Evolutionary conservation across 2,113 vertebrate species (phyloP).

Genomic region (Terrapene triunguis): DNA sequence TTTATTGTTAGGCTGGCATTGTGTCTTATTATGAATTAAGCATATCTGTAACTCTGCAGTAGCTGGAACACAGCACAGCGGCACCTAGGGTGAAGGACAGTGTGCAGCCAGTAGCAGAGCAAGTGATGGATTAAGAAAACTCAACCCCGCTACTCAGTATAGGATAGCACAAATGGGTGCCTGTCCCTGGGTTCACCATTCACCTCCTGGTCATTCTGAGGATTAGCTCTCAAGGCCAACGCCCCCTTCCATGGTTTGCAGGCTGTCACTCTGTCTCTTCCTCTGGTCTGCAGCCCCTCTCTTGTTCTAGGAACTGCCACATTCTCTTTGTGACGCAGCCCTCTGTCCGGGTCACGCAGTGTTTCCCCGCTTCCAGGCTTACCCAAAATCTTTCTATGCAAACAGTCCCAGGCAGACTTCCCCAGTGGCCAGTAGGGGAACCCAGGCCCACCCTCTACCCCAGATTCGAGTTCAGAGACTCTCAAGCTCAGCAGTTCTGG

Average conservation of each 20-base stretch:
- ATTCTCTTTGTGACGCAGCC: not conserved
- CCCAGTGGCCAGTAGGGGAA: too few relatives aligned
- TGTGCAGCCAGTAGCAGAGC: not conserved
- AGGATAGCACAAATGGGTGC: not conserved
- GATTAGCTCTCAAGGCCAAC: not conserved
- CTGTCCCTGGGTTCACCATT: not conserved
- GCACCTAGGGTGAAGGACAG: not conserved
- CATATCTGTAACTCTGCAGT: not conserved
- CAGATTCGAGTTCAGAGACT: not conserved
- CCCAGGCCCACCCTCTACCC: not conserved
- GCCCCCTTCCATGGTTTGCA: not conserved
- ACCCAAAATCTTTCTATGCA: not conserved
- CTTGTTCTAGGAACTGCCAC: not conserved
- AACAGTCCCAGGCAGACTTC: not conserved
- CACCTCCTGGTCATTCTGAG: not conserved
- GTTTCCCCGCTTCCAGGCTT: not conserved
- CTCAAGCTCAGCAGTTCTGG: not conserved
- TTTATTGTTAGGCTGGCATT: not conserved
- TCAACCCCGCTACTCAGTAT: not conserved
- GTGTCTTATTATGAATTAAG: not conserved
- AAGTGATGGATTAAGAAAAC: not conserved
- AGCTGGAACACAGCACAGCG: not conserved
- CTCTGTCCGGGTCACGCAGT: not conserved
- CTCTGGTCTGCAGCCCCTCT: not conserved
- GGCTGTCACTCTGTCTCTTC: not conserved